phyloP scores from a whole-genome alignment of 2,797 vertebrate genomes.

The Manis pentadactyla region DNA sequence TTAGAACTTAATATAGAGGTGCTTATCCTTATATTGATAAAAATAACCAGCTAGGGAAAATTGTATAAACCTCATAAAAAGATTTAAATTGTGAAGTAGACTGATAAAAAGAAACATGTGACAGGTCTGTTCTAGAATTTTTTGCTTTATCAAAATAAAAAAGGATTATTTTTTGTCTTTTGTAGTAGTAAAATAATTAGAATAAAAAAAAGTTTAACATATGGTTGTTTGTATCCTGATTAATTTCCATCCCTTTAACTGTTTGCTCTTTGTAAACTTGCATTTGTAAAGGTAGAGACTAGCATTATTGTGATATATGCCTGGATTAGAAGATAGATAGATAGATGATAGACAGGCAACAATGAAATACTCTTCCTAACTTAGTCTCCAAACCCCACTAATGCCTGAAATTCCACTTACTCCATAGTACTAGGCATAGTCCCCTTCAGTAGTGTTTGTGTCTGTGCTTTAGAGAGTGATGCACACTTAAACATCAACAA shows the following conservation, averaged over 20 bases:
- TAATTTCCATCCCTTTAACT: background rate
- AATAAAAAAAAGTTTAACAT: background rate
- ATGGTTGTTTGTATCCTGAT: background rate
- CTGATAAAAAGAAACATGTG: background rate
- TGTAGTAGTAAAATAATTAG: background rate
- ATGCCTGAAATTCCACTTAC: background rate
- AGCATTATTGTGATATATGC: background rate
- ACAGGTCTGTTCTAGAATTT: background rate
- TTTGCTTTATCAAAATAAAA: background rate
- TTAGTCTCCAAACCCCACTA: background rate
- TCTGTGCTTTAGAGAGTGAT: background rate
- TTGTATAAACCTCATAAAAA: background rate
- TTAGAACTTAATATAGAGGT: background rate
- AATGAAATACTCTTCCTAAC: background rate
- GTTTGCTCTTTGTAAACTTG: background rate
- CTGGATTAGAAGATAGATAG: background rate
- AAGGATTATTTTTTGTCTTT: conserved; percentile 24
- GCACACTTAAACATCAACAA: background rate
- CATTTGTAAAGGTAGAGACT: background rate
- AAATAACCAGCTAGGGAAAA: background rate
- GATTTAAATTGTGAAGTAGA: background rate
- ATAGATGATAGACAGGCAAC: background rate
- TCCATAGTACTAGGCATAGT: background rate
- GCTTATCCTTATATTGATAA: background rate
- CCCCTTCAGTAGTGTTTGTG: background rate